Evolutionary conservation across 2,888 invertebrate genomes (phyloP), one percentile per base, ranked within the genome.

Genomic region (Drosophila mimica): DNA sequence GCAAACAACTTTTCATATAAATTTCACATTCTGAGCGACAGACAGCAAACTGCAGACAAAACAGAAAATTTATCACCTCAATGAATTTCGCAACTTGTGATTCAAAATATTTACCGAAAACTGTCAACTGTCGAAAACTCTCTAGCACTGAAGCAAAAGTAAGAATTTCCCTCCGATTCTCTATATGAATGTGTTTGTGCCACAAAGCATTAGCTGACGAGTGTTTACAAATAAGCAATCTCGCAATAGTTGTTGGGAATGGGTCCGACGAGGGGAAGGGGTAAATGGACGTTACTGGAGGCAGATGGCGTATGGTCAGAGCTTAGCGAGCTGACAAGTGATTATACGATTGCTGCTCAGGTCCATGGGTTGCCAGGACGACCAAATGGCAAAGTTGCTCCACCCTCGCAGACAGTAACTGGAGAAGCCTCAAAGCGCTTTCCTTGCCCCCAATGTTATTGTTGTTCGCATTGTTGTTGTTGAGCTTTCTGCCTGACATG

Each of bases 191-290:
- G 25, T 71, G 20, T 58, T 30, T 62, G 36, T 63, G 59, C 71
- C 56, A 58, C 64, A 65, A 70, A 69, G 76, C 81, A 75, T 74
- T 70, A 81, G 63, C 79, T 66, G 76, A 56, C 56, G 76, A 89
- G 72, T 84, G 88, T 89, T 88, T 84, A 88, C 90, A 85, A 89
- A 88, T 88, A 89, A 88, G 62, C 77, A 77, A 75, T 67, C 68
- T 34, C 33, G 28, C 56, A 28, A 38, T 28, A 56, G 36, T 54
- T 60, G 52, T 13, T 54, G 43, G 46, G 20, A 49, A 17, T 9
- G 17, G n/a, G 8, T 56, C n/a, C 11, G 3, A 13, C 0, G 8
- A 17, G 36, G 34, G 11, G 51, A 2, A 36, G 13, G 15, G 46
- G 20, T 46, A 36, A 28, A 28, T 56, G n/a, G 28, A 56, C 28